Evolutionary conservation across 2,113 vertebrate genomes (phyloP).

Genomic region (Myxocyprinus asiaticus): DNA sequence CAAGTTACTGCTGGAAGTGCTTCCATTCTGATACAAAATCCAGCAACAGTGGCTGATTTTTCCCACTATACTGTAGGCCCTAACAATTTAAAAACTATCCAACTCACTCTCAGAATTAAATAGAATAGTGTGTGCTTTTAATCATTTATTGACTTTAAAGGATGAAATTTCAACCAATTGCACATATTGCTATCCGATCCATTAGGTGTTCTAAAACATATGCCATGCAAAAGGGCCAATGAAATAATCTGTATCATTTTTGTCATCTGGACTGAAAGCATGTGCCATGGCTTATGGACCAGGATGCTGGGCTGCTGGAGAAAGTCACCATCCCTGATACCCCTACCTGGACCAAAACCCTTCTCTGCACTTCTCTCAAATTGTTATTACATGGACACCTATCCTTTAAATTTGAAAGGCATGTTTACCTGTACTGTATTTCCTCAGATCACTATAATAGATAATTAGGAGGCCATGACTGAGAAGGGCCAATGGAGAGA

Average conservation of each 20-base stretch:
- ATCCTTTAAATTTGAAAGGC: constrained; percentile 53
- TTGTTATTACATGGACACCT: constrained; percentile 68
- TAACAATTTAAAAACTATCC: constrained; percentile 27
- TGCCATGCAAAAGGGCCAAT: constrained; percentile 63
- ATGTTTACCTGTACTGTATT: constrained; percentile 52
- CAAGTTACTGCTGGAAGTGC: constrained; percentile 15
- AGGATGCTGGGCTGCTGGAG: no score
- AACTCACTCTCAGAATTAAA: constrained; percentile 60
- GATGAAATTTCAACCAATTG: constrained; percentile 71
- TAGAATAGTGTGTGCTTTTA: constrained; percentile 64
- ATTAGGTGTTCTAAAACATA: constrained; percentile 40
- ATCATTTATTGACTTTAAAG: constrained; percentile 74
- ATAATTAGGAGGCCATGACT: no score
- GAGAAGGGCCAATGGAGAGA: no score
- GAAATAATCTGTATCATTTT: constrained; percentile 66
- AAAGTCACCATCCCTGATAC: no score
- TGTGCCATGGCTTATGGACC: no score
- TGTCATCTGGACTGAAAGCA: no score
- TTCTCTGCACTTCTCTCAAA: constrained; percentile 50
- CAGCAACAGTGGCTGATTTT: not conserved
- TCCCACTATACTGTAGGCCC: not conserved
- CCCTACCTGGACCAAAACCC: no score
- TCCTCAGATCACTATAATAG: constrained; percentile 31
- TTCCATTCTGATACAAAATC: constrained; percentile 1
- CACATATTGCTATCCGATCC: constrained; percentile 70